A percentile compares a stretch with the other conserved stretches of the same genome.
phyloP scores from a whole-genome alignment of 2,888 invertebrate genomes.

The Ametastegia equiseti region DNA sequence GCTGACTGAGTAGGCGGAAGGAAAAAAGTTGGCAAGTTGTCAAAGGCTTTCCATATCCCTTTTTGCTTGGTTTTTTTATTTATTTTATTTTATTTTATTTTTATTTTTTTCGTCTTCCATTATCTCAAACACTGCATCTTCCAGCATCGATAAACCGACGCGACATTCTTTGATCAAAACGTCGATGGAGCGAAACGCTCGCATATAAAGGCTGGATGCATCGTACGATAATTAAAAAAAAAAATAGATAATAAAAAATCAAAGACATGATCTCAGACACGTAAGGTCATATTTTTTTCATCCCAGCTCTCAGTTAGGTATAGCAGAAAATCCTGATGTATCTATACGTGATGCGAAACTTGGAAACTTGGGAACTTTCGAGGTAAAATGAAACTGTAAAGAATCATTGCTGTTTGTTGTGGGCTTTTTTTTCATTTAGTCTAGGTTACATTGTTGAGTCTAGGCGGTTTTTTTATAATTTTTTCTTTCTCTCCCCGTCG shows the following conservation, averaged over 20 bases:
- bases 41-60: constrained; percentile 7
- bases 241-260: not conserved
- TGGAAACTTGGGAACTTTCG: not conserved
- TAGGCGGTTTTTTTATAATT: not conserved
- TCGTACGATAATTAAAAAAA: not conserved
- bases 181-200: too few species aligned
- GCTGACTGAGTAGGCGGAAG: not conserved
- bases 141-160: not conserved
- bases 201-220: not conserved
- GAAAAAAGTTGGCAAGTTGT: not conserved
- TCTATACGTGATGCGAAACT: not conserved
- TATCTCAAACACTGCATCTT: constrained; percentile 11
- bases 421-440: too few species aligned
- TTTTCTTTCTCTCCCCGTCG: not conserved
- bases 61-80: not conserved
- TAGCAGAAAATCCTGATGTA: not conserved
- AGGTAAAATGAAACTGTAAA: not conserved
- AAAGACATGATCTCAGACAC: not conserved
- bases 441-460: not conserved
- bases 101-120: not conserved
- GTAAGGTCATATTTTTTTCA: not conserved
- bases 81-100: not conserved
- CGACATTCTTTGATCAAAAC: not conserved
- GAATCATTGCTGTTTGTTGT: not conserved
- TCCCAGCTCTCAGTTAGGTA: not conserved